Conservation (phyloP, 2,113 vertebrate species). For the Periophthalmodon schlosseri region DNA sequence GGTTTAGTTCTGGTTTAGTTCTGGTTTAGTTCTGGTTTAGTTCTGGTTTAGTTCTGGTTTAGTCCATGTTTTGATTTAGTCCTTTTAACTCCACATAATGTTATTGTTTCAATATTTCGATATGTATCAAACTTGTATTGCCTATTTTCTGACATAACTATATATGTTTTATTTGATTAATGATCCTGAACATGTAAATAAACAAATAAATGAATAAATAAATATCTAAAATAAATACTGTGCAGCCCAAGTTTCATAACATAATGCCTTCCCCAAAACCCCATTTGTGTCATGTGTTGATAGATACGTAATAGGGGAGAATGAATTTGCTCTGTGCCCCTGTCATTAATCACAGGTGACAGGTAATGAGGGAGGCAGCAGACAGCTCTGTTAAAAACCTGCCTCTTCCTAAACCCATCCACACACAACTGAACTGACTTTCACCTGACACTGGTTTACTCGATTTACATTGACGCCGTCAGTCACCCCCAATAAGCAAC, state of each 20-base stretch:
- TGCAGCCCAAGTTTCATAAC: background rate
- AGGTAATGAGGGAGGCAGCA: slow-evolving; percentile 7
- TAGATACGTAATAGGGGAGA: slow-evolving; percentile 6
- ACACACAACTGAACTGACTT: slow-evolving; percentile 12
- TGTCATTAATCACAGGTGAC: slow-evolving; percentile 40
- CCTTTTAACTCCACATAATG: too few relatives aligned
- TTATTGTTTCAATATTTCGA: too few relatives aligned
- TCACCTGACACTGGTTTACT: slow-evolving; percentile 16
- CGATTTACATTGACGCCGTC: slow-evolving; percentile 19
- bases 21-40: background rate
- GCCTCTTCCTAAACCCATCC: slow-evolving; percentile 1
- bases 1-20: background rate
- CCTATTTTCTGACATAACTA: too few relatives aligned
- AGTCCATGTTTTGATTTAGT: background rate
- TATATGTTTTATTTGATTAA: too few relatives aligned
- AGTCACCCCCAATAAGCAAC: slow-evolving; percentile 17
- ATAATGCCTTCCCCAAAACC: background rate
- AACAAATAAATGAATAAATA: too few relatives aligned
- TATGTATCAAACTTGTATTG: too few relatives aligned
- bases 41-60: background rate
- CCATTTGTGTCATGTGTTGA: background rate
- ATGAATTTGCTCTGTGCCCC: slow-evolving; percentile 19
- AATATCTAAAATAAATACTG: too few relatives aligned
- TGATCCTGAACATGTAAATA: too few relatives aligned
- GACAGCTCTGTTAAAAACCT: slow-evolving; percentile 31